Base-by-base conservation (phyloP, 2,113 vertebrate species). In the Myrmophylax atrothorax region DNA sequence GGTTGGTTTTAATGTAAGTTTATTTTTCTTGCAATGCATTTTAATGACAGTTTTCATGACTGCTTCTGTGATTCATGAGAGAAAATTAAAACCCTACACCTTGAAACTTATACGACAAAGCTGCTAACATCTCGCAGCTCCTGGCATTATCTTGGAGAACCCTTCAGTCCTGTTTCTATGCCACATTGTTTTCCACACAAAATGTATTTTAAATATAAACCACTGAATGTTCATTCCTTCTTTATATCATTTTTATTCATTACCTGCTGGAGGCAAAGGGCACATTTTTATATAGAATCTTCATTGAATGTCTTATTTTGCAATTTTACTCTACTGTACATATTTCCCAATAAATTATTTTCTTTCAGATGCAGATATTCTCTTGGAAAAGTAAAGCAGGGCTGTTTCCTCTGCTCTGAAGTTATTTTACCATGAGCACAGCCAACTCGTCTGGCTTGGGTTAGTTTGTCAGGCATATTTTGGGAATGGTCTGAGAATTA, bases 281-380 rank as follows among this genome's bases (percentile, higher is more conserved):
- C 94, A 96, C 4, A 3, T 68, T 94, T 97, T 97, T 97, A 96
- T 95, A 97, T 62, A 96, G 95, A 94, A 95, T 56, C 64, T 70
- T 93, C 94, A 94, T 1, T 97, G 96, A 96, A 87, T 96, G 93
- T 97, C 96, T 98, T 97, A 97, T 97, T 98, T 98, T 97, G 97
- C 95, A 87, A 90, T 96, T 97, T 97, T 96, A 97, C 97, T 98
- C 94, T 91, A 95, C 97, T 85, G 94, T 93, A 94, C 83, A 69
- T 93, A 96, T 96, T 98, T 97, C 95, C 90, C 94, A 90, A 87
- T 94, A 97, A 97, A 97, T 97, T 96, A 96, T 93, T 97, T 97
- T 96, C 97, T 97, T 97, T 98, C 91, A 96, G 87, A 97, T 93
- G 96, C 87, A 97, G 97, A 97, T 96, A 96, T 94, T 96, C 86